Evolutionary conservation across 2,113 vertebrate species (phyloP).

Genomic region (Protomyctophum bolini): DNA sequence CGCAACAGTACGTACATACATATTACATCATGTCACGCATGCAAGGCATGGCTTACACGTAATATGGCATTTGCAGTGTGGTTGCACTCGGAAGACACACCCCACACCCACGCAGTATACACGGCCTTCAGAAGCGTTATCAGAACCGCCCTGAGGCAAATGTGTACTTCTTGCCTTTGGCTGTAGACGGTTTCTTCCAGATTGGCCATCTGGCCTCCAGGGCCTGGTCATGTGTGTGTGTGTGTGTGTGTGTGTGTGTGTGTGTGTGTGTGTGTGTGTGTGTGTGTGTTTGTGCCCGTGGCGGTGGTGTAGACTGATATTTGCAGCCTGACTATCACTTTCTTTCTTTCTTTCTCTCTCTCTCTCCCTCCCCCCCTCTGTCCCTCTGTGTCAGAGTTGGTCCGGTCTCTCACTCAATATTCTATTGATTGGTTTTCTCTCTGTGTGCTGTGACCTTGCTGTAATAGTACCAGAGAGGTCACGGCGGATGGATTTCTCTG

Average conservation of each 20-base stretch:
- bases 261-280: conserved; percentile 45
- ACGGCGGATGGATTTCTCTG: conserved; percentile 68
- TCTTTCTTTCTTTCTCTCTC: neutral
- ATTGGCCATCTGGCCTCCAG: conserved; percentile 43
- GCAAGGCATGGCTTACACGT: too few species aligned
- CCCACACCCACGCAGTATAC: neutral
- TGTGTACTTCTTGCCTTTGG: conserved; percentile 44
- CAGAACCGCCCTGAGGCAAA: conserved; percentile 39
- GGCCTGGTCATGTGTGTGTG: conserved; percentile 26
- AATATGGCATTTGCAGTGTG: too few species aligned
- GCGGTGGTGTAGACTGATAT: conserved; percentile 46
- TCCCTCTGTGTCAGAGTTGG: conserved; percentile 36
- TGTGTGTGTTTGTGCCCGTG: conserved; percentile 49
- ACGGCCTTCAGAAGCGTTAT: conserved; percentile 33
- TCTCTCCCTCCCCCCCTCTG: conserved; percentile 15
- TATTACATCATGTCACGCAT: too few species aligned
- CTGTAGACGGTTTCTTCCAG: conserved; percentile 36
- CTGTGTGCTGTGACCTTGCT: conserved; percentile 75
- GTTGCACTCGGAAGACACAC: too few species aligned
- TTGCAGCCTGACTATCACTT: too few species aligned
- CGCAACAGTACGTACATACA: too few species aligned
- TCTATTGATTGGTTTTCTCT: conserved; percentile 70
- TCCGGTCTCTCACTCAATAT: conserved; percentile 66
- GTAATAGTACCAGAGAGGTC: conserved; percentile 71
- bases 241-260: conserved; percentile 40